phyloP scores from a whole-genome alignment of 2,888 invertebrate genomes.

The Brassicogethes aeneus region DNA sequence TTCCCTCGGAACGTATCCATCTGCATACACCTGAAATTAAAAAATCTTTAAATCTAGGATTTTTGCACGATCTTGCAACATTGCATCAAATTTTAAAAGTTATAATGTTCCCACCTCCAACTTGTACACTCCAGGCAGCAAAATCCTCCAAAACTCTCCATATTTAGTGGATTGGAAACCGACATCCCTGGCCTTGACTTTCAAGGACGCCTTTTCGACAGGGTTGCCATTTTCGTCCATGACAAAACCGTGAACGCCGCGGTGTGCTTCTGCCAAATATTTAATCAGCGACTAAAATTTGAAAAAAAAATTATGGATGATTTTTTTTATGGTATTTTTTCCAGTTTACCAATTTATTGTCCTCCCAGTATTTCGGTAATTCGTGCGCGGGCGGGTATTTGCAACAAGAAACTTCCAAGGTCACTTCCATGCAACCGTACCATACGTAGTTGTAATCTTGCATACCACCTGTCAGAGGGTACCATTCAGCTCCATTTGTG shows the following conservation, averaged over 20 bases:
- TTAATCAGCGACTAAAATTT: conserved; percentile 62
- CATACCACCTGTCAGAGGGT: conserved; percentile 84
- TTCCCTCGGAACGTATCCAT: conserved; percentile 75
- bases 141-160: conserved; percentile 92
- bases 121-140: conserved; percentile 79
- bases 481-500: conserved; percentile 93
- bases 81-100: not conserved
- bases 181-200: conserved; percentile 74
- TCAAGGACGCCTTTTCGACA: conserved; percentile 68
- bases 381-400: conserved; percentile 80
- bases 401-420: conserved; percentile 88
- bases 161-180: conserved; percentile 78
- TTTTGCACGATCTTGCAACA: no score
- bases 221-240: conserved; percentile 69
- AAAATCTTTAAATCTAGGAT: not conserved
- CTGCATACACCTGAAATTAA: conserved; percentile 62
- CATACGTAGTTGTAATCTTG: conserved; percentile 92
- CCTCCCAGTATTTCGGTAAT: conserved; percentile 77
- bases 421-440: conserved; percentile 93
- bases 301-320: conserved; percentile 1
- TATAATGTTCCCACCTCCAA: conserved; percentile 53
- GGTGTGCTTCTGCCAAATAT: conserved; percentile 77
- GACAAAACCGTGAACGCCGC: conserved; percentile 84
- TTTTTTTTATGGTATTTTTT: not conserved
- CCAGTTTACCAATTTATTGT: conserved; percentile 66